Conservation (phyloP, 1,140 invertebrate species). For the Drosophila kanapiae region DNA sequence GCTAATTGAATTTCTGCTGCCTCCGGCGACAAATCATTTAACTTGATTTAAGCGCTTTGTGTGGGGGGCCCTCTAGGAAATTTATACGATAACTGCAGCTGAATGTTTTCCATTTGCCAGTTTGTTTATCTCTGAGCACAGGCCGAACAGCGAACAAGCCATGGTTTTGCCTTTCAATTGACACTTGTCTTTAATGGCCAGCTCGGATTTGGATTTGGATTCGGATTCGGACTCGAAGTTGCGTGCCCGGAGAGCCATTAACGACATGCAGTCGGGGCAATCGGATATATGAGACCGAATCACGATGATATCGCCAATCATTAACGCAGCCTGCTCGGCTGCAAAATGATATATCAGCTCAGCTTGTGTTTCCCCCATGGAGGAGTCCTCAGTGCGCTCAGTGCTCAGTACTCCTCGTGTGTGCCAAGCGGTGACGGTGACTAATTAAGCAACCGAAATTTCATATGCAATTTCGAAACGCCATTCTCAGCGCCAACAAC, state of each 20-base stretch:
- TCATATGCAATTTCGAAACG: constrained; percentile 66
- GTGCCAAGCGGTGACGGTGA: constrained; percentile 29
- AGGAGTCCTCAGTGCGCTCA: constrained; percentile 43
- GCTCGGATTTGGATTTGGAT: constrained; percentile 14
- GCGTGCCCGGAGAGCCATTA: constrained; percentile 57
- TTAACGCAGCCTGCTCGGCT: constrained; percentile 24
- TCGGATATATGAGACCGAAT: constrained; percentile 39
- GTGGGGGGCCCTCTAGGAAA: constrained; percentile 36
- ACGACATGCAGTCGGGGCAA: constrained; percentile 48
- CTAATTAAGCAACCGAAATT: constrained; percentile 73
- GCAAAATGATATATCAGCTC: constrained; percentile 41
- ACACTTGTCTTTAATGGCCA: constrained; percentile 54
- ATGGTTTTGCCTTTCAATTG: constrained; percentile 67
- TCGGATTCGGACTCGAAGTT: constrained; percentile 10
- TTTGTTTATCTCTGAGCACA: constrained; percentile 18
- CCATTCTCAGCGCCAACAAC: constrained; percentile 54
- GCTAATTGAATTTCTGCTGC: constrained; percentile 82
- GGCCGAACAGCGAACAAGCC: constrained; percentile 25
- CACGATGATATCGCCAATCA: constrained; percentile 53
- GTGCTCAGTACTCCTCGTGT: constrained; percentile 22
- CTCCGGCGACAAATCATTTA: constrained; percentile 80
- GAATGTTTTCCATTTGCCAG: constrained; percentile 29
- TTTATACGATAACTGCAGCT: constrained; percentile 31
- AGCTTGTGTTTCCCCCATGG: constrained; percentile 14
- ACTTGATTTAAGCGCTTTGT: constrained; percentile 78